Conservation (phyloP, 2,888 invertebrate genomes). For the Notocelia uddmanniana region DNA sequence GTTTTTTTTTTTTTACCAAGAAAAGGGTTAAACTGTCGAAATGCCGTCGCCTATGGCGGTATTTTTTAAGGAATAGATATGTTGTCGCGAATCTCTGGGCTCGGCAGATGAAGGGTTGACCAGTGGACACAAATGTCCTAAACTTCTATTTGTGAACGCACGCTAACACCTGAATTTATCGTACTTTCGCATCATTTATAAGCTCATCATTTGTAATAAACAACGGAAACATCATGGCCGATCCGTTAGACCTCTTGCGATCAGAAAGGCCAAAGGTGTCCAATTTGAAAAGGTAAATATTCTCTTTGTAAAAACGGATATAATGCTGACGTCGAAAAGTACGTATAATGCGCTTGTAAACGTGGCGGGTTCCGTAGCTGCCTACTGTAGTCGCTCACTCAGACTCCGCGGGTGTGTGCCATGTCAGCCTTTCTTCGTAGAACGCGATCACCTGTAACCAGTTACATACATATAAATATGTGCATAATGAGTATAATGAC, state of each 20-base stretch:
- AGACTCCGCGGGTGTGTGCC: conserved; percentile 91
- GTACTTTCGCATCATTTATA: conserved; percentile 16
- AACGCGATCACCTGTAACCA: conserved; percentile 92
- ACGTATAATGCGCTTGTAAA: background rate
- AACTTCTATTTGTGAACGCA: background rate
- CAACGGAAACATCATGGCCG: background rate
- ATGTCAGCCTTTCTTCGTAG: conserved; percentile 97
- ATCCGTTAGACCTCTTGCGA: too few species aligned
- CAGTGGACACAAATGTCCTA: background rate
- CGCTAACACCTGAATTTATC: conserved; percentile 1
- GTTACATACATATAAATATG: background rate
- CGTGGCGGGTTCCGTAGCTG: background rate
- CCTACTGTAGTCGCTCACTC: conserved; percentile 56
- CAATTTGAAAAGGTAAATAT: too few species aligned
- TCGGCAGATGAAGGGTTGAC: too few species aligned
- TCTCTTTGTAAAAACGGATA: background rate
- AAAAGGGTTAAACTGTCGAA: too few species aligned
- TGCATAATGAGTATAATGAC: too few species aligned
- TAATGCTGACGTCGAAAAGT: background rate
- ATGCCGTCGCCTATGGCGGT: too few species aligned
- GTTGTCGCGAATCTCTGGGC: too few species aligned
- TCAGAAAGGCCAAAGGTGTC: too few species aligned
- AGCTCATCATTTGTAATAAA: conserved; percentile 2
- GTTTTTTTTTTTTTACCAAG: too few species aligned
- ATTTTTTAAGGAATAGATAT: too few species aligned